A percentile compares a stretch with the other conserved stretches of the same genome.
These are phyloP conservation scores for Corythornis cristatus DNA, from an alignment of 2,113 vertebrate species.

Conservation along the genomic window DNA sequence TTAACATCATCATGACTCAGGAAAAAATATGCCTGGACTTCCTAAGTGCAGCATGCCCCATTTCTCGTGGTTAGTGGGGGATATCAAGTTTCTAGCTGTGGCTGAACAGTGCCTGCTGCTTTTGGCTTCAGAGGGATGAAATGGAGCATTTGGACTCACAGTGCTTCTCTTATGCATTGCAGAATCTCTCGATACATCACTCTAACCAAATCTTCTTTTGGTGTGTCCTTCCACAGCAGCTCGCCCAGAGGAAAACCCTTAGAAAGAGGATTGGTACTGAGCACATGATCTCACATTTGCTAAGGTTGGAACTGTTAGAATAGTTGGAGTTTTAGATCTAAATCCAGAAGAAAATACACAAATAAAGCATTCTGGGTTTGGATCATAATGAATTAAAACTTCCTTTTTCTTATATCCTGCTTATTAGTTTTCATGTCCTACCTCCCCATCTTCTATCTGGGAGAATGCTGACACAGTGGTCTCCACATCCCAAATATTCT, in stretches of 20 bases:
- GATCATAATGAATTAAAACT: not conserved
- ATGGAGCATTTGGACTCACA: not conserved
- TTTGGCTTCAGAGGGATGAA: not conserved
- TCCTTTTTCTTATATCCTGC: not conserved
- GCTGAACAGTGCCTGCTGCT: not conserved
- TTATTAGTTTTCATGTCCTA: not conserved
- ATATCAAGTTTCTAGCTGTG: not conserved
- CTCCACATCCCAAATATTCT: slow-evolving; percentile 56
- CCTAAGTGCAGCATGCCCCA: not conserved
- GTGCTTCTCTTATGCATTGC: not conserved
- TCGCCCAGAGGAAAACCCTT: not conserved
- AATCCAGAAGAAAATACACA: not conserved
- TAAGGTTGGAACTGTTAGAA: not conserved
- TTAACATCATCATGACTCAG: not conserved
- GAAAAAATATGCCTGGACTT: not conserved
- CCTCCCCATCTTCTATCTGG: not conserved
- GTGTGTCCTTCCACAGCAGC: not conserved
- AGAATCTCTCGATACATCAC: not conserved
- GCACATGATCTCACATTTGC: not conserved
- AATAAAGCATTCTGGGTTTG: not conserved
- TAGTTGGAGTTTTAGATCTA: not conserved
- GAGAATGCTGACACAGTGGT: not conserved
- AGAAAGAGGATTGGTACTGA: not conserved
- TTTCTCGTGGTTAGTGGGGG: not conserved
- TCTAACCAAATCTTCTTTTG: not conserved